Conservation (phyloP, 2,888 invertebrate species). For the Ectemnius lituratus region DNA sequence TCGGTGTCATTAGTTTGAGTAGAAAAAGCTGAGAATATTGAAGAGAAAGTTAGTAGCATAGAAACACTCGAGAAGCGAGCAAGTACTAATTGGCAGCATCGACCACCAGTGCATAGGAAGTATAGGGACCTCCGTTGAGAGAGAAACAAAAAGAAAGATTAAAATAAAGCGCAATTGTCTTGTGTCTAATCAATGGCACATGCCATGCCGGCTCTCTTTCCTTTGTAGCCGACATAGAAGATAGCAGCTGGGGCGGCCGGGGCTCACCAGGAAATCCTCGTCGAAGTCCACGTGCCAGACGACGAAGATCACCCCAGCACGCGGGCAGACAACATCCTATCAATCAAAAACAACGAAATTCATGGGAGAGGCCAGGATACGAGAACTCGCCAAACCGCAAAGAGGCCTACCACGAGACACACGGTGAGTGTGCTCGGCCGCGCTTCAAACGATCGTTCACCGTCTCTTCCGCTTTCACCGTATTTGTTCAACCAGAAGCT, state of each 20-base stretch:
- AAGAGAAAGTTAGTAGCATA: conserved; percentile 12
- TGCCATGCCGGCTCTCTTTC: conserved; percentile 70
- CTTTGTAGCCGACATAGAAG: conserved; percentile 73
- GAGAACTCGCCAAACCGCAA: conserved; percentile 63
- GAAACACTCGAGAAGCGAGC: conserved; percentile 33
- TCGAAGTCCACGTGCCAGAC: conserved; percentile 64
- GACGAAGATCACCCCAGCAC: conserved; percentile 64
- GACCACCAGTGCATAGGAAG: conserved; percentile 27
- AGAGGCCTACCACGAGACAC: conserved; percentile 68
- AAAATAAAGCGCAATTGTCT: conserved; percentile 46
- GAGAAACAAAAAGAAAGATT: conserved; percentile 40
- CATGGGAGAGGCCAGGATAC: conserved; percentile 59
- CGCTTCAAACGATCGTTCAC: conserved; percentile 41
- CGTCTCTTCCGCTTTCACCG: conserved; percentile 48
- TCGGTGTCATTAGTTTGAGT: not conserved
- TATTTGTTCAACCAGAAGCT: not conserved
- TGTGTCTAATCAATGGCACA: conserved; percentile 70
- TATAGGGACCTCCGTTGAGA: conserved; percentile 12
- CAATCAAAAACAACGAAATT: conserved; percentile 66
- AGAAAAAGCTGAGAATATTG: too few relatives aligned
- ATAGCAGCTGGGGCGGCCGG: conserved; percentile 76
- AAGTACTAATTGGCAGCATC: conserved; percentile 32
- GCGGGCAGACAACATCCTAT: conserved; percentile 50
- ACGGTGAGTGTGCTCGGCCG: conserved; percentile 69
- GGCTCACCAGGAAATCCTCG: conserved; percentile 66